Base-by-base conservation (phyloP, 2,888 invertebrate species). In the Carabus problematicus region DNA sequence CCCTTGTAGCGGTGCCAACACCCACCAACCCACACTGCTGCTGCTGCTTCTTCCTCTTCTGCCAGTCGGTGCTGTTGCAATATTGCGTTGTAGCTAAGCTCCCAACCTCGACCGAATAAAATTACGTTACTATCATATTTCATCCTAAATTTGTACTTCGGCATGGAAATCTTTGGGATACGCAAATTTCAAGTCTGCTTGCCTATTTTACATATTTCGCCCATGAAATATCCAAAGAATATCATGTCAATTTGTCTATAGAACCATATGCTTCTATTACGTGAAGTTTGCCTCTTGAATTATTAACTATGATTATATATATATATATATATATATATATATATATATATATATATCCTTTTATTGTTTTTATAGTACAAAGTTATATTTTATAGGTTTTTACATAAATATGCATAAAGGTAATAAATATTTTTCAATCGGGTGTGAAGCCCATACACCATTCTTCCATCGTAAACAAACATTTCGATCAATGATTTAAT, bases 201-300 rank as follows among this genome's bases (percentile, higher is more conserved):
- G 52, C 54, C 54, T 63, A 41, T 54, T 54, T 63, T 42, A 41
- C 63, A 63, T 63, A 63, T 63, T 63, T 63, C 54, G 41, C 54
- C 54, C 54, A 63, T 63, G 54, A 45, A 63, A 63, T 54, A 63
- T 62, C 45, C 45, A 49, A 8, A 16, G 29, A 60, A 18, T 60
- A 19, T 45, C 60, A 45, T 45, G 47, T 60, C 60, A 45, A 45
- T 60, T 60, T 55, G n/a, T 39, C n/a, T 16, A 9, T 19, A 0
- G 29, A 29, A 29, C 2, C 29, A 29, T 29, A 29, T 6, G 29
- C 29, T 29, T 29, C 29, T 29, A 29, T 29, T 29, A 29, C 29
- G 2, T 29, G 29, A 29, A 12, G n/a, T 55, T 55, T 19, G 9
- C 39, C 19, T 12, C 45, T 45, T 3, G 45, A 45, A 45, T 45